phyloP scores from a whole-genome alignment of 2,797 vertebrate genomes.

The Okamejei kenojei region DNA sequence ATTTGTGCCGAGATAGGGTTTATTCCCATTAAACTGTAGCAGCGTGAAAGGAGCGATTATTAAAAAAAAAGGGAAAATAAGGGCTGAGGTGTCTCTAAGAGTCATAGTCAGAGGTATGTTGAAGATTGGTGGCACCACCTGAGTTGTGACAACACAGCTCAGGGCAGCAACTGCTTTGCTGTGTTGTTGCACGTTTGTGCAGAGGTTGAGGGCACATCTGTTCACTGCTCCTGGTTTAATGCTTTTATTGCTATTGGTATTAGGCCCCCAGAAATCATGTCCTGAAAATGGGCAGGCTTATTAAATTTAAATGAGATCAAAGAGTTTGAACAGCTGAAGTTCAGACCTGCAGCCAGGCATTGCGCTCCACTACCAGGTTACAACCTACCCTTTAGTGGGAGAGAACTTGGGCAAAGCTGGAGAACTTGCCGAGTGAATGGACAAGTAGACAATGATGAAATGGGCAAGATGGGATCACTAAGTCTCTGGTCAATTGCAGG shows the following conservation, averaged over 20 bases:
- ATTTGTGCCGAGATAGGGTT: not conserved
- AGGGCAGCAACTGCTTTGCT: not conserved
- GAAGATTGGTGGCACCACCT: not conserved
- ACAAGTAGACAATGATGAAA: not conserved
- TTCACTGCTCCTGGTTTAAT: not conserved
- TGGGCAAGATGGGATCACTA: not conserved
- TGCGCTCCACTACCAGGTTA: not conserved
- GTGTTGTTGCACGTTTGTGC: not conserved
- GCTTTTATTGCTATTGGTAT: not conserved
- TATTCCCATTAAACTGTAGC: not conserved
- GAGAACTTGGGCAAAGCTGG: not conserved
- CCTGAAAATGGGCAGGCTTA: not conserved
- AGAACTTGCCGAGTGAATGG: not conserved
- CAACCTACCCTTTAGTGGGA: not conserved
- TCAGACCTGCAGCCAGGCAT: not conserved
- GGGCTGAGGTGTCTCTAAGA: not conserved
- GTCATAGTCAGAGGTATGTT: not conserved
- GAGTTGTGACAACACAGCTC: not conserved
- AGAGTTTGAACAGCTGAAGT: not conserved
- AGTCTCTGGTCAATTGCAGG: not conserved
- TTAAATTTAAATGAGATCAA: not conserved
- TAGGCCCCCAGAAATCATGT: not conserved
- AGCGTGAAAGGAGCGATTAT: not conserved
- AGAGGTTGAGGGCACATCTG: not conserved
- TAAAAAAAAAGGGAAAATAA: not conserved